Percentiles rank a stretch among this genome's conserved stretches.
Conservation (phyloP, 2,888 invertebrate genomes). For the Ormyrus rosae region DNA sequence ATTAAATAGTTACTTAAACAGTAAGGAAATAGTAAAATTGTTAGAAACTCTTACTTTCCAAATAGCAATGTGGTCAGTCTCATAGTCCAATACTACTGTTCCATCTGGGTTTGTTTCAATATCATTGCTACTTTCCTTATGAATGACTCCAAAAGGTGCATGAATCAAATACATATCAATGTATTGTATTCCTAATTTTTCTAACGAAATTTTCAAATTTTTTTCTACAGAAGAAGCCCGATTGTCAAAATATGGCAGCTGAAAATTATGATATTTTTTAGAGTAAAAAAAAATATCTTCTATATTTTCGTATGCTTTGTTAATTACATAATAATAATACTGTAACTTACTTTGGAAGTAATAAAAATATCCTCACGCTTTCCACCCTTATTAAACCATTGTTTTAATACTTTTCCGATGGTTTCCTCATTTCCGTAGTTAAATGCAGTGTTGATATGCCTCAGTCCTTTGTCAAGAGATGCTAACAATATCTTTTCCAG, state of each 20-base stretch:
- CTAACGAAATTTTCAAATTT: conserved; percentile 81
- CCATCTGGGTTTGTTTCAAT: conserved; percentile 80
- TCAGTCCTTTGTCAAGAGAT: conserved; percentile 84
- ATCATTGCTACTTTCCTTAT: conserved; percentile 78
- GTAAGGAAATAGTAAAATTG: not conserved
- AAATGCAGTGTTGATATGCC: conserved; percentile 87
- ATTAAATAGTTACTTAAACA: not conserved
- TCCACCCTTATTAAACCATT: conserved; percentile 81
- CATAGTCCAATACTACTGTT: conserved; percentile 79
- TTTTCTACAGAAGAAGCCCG: conserved; percentile 81
- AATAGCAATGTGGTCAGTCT: conserved; percentile 81
- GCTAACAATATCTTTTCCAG: conserved; percentile 80
- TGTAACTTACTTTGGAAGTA: conserved; percentile 82
- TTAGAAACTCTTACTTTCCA: conserved; percentile 80
- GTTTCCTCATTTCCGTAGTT: conserved; percentile 87
- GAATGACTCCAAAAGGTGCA: conserved; percentile 83
- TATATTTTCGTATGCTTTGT: no score
- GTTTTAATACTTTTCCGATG: conserved; percentile 83
- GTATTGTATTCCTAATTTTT: conserved; percentile 82
- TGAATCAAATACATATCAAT: conserved; percentile 88
- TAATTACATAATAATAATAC: not conserved
- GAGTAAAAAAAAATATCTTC: not conserved
- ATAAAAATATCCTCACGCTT: conserved; percentile 85
- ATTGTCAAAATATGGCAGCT: conserved; percentile 84
- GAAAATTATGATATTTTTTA: conserved; percentile 61